Evolutionary conservation across 2,888 invertebrate genomes (phyloP), one percentile per base, ranked within the genome.

Genomic region (Nasonovia ribisnigri): DNA sequence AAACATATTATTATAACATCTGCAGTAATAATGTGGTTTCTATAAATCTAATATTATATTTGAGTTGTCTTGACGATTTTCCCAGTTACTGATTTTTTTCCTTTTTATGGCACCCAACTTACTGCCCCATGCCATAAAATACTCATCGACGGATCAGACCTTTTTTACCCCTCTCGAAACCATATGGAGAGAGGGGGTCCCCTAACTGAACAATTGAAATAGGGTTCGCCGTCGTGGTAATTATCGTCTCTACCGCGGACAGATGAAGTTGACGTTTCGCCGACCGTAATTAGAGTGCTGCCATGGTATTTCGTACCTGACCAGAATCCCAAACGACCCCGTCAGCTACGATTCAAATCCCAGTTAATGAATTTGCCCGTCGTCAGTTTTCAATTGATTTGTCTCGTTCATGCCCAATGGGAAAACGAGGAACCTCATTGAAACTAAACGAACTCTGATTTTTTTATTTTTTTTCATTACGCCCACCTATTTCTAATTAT

Each of bases 271-370:
- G 93, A 93, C 93, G 60, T 93, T 93, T 90, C 6, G 86, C 90
- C 93, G 90, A 93, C 93, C 93, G 93, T 93, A 93, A 93, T 93
- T 93, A 93, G 90, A 93, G 93, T 48, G 84, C 84, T 42, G 93
- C 54, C 60, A 8, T 42, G 87, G 88, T 46, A 51, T 92, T 86
- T 51, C 92, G 90, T 93, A 93, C 93, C 93, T 93, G 93, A 93
- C 90, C 86, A 43, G 93, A 93, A 90, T 93, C 36, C 90, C 86
- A 46, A 93, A 90, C 93, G 90, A 60, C 42, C 89, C 42, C 86
- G 88, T 92, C 87, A 51, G 88, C 92, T 88, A 88, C 88, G 92
- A 90, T 93, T 93, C 93, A 84, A 93, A 93, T 93, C 93, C 93
- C 90, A 26, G 89, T 93, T 93, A 93, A 93, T 93, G 90, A 90